Conservation (phyloP, 64 coral and sea anemone species). For the Stichodactyla helianthus region DNA sequence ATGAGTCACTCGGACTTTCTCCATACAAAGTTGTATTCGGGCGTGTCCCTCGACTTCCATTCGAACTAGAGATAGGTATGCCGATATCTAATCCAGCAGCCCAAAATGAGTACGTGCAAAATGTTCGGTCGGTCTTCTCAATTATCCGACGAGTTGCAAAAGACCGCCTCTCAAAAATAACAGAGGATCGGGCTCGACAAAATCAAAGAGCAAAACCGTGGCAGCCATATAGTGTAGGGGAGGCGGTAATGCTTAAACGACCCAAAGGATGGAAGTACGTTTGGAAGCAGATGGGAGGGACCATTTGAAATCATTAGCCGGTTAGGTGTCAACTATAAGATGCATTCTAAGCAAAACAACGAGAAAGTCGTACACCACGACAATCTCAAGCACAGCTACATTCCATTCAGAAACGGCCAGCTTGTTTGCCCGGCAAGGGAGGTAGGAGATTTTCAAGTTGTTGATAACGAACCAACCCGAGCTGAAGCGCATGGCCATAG, state of each 20-base stretch:
- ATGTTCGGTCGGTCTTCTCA: neutral
- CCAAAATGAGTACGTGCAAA: neutral
- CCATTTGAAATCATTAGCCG: no score
- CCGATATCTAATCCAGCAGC: neutral
- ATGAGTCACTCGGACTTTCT: conserved; percentile 16
- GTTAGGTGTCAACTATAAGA: neutral
- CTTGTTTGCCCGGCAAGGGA: conserved; percentile 35
- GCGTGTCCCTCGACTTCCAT: conserved; percentile 10
- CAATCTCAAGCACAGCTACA: conserved; percentile 31
- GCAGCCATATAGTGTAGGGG: no score
- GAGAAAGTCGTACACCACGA: conserved; percentile 30
- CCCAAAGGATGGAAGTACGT: no score
- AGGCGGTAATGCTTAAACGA: no score
- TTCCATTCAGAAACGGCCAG: neutral
- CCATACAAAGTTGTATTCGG: neutral
- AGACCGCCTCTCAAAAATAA: no score
- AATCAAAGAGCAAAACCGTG: no score
- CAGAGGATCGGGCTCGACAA: no score
- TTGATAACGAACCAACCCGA: neutral
- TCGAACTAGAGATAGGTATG: conserved; percentile 37
- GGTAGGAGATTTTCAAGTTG: conserved; percentile 20
- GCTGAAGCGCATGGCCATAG: no score
- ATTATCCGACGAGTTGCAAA: no score
- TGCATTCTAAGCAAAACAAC: neutral
- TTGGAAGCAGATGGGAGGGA: no score